Evolutionary conservation across 2,113 vertebrate species (phyloP).

Genomic region (Odocoileus hemionus): DNA sequence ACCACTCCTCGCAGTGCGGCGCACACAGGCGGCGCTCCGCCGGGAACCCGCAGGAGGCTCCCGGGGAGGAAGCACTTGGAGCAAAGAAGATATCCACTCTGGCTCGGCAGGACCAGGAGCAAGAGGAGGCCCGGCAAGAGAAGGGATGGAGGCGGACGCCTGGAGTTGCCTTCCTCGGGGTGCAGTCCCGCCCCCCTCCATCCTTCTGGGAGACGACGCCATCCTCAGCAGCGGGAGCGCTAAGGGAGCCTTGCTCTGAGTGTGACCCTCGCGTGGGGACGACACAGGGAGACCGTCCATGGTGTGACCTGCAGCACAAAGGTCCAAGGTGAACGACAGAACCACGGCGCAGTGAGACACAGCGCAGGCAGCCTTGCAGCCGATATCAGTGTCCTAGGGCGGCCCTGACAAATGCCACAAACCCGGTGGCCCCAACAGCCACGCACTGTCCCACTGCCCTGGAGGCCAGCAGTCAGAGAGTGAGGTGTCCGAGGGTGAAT

Average conservation of each 20-base stretch:
- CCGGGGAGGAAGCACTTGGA: slow-evolving; percentile 51
- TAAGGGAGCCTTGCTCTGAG: not conserved
- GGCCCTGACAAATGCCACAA: not conserved
- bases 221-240: not conserved
- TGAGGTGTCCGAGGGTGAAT: not conserved
- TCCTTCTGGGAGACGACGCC: not conserved
- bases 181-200: not conserved
- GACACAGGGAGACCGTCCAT: not conserved
- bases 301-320: not conserved
- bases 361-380: not conserved
- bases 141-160: not conserved
- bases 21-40: not conserved
- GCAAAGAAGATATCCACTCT: slow-evolving; percentile 56
- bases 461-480: not conserved
- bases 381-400: not conserved
- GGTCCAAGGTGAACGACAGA: not conserved
- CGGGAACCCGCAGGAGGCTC: slow-evolving; percentile 67
- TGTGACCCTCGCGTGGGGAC: not conserved
- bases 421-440: not conserved
- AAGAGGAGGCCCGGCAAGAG: slow-evolving; percentile 21
- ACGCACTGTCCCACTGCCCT: not conserved
- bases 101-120: slow-evolving; percentile 37
- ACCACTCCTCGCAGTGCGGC: slow-evolving; percentile 16
- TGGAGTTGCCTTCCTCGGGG: not conserved
- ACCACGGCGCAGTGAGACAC: not conserved